Percentiles rank a stretch among this genome's conserved stretches.
These are phyloP conservation scores for Diadema setosum DNA, from an alignment of 35 echinoderm and acorn worm genomes.

Conservation along the genomic window DNA sequence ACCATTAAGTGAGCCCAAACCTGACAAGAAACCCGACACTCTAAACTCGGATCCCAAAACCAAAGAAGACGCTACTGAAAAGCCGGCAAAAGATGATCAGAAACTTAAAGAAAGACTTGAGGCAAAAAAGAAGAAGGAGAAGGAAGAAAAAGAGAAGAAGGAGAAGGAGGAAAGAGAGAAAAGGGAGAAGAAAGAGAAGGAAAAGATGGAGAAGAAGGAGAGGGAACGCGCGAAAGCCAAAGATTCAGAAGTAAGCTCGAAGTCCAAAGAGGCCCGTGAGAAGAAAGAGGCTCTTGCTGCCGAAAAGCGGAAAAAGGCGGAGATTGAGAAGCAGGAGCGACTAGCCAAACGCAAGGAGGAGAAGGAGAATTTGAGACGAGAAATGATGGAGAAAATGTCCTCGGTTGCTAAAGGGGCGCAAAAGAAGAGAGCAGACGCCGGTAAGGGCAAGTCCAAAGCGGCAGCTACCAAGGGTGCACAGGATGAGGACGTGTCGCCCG, in stretches of 20 bases:
- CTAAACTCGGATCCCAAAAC: not conserved
- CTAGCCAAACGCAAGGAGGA: not conserved
- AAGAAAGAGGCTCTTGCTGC: not conserved
- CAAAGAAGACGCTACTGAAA: not conserved
- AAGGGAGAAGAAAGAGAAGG: not conserved
- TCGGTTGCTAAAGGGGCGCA: no score
- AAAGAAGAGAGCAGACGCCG: no score
- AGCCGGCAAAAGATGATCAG: not conserved
- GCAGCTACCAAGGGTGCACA: no score
- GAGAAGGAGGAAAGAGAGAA: not conserved
- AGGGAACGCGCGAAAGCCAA: not conserved
- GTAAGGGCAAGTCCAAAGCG: no score
- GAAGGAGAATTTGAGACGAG: not conserved
- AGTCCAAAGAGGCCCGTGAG: not conserved
- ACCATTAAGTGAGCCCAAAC: conserved; percentile 9
- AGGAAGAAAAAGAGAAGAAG: not conserved
- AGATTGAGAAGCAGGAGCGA: conserved; percentile 16
- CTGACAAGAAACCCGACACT: conserved; percentile 15
- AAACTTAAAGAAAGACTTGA: not conserved
- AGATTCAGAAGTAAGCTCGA: no score
- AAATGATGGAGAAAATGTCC: no score
- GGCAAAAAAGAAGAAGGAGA: not conserved
- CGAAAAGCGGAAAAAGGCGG: not conserved
- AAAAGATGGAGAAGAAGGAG: not conserved
- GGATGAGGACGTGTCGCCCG: no score